Conservation (phyloP, 2,797 vertebrate species). For the Crotalus adamanteus region DNA sequence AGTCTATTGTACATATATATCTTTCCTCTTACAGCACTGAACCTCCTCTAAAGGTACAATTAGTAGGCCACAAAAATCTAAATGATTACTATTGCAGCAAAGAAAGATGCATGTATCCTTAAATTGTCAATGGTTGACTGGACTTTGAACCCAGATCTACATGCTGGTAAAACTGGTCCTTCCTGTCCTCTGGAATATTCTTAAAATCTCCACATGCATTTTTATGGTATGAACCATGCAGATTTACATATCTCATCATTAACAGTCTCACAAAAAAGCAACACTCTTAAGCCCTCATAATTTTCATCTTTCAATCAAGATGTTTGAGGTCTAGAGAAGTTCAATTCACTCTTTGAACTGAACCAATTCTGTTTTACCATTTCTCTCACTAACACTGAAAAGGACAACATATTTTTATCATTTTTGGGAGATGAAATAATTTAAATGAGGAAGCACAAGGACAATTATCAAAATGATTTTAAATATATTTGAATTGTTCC, state of each 20-base stretch:
- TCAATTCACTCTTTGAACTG: conserved; percentile 14
- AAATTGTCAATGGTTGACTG: not conserved
- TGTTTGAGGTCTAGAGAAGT: not conserved
- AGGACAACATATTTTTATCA: conserved; percentile 16
- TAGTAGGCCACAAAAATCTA: not conserved
- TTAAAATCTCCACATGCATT: not conserved
- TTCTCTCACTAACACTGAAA: not conserved
- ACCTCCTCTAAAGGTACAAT: not conserved
- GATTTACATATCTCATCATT: not conserved
- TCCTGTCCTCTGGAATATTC: not conserved
- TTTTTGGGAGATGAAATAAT: not conserved
- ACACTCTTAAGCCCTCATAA: not conserved
- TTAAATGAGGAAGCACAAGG: conserved; percentile 5
- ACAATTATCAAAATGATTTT: conserved; percentile 2
- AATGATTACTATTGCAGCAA: not conserved
- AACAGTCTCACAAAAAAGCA: conserved; percentile 12
- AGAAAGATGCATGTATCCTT: not conserved
- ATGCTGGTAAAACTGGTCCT: not conserved
- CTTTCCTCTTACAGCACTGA: not conserved
- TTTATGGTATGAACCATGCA: conserved; percentile 12
- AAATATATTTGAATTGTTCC: not conserved
- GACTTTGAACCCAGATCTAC: not conserved
- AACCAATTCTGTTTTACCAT: conserved; percentile 11
- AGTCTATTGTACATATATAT: not conserved
- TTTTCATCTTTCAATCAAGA: conserved; percentile 9